Evolutionary conservation across 2,797 vertebrate species (phyloP).

Genomic region (Vireo griseus): DNA sequence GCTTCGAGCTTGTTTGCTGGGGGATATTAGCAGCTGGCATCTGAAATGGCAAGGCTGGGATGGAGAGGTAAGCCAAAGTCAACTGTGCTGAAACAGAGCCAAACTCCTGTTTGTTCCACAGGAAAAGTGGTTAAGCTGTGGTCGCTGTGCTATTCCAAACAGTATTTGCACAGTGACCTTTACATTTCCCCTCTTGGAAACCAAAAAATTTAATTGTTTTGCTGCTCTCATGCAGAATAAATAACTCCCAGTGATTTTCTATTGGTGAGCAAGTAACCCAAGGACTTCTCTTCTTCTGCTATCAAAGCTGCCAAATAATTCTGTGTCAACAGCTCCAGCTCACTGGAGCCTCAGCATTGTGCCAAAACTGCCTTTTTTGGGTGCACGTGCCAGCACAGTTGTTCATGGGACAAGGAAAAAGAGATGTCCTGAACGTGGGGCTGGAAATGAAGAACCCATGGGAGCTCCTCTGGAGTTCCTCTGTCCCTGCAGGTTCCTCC

Average conservation of each 20-base stretch:
- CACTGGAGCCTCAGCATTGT: neutral
- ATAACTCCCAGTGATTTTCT: neutral
- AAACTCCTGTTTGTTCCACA: conserved; percentile 1
- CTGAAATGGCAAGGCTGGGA: neutral
- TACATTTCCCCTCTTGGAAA: neutral
- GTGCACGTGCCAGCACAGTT: neutral
- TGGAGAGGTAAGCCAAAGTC: conserved; percentile 4
- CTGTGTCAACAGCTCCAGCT: neutral
- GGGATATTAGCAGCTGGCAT: conserved; percentile 36
- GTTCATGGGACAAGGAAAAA: neutral
- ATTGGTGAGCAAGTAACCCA: neutral
- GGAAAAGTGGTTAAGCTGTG: neutral
- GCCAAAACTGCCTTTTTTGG: neutral
- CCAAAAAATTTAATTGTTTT: neutral
- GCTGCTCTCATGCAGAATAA: neutral
- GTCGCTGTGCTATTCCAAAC: neutral
- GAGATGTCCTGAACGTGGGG: rapidly evolving
- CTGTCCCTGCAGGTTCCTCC: neutral
- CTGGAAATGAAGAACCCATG: neutral
- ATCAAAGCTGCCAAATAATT: neutral
- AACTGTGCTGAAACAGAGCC: neutral
- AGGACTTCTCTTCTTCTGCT: neutral
- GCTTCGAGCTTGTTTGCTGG: neutral
- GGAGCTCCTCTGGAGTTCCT: rapidly evolving
- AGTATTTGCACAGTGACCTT: conserved; percentile 5